These are phyloP conservation scores for Chironomus tentans DNA, from an alignment of 2,888 invertebrate genomes.

Conservation along the genomic window DNA sequence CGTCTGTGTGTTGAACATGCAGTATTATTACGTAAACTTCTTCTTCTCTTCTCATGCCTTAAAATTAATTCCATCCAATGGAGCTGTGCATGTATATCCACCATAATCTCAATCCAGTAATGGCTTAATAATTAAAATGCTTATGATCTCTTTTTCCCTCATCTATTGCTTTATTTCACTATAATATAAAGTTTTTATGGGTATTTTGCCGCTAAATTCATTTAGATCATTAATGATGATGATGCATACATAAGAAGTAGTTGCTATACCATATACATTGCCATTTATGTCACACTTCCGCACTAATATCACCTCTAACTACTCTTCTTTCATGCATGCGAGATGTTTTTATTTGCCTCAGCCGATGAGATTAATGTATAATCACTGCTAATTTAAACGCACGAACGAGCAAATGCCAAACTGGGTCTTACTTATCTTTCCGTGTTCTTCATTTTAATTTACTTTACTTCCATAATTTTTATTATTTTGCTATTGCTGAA, in stretches of 20 bases:
- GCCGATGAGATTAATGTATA: neutral
- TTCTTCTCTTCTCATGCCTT: too few relatives aligned
- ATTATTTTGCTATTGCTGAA: too few relatives aligned
- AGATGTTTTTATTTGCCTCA: too few relatives aligned
- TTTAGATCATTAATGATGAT: neutral
- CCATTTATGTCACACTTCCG: conserved; percentile 12
- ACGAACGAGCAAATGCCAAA: neutral
- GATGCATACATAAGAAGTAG: neutral
- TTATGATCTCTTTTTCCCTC: neutral
- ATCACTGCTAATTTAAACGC: neutral
- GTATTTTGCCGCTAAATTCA: neutral
- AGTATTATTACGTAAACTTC: too few relatives aligned
- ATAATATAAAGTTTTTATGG: neutral
- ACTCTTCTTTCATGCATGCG: too few relatives aligned
- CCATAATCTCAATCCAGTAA: neutral
- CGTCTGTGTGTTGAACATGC: too few relatives aligned
- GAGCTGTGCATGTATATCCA: too few relatives aligned
- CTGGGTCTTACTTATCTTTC: neutral
- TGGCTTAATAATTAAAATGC: neutral
- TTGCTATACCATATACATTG: neutral
- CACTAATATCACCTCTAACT: neutral
- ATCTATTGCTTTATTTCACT: neutral
- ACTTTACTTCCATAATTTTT: too few relatives aligned
- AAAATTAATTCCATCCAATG: too few relatives aligned
- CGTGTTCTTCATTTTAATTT: too few relatives aligned